Evolutionary conservation across 2,113 vertebrate species (phyloP), one percentile per base, ranked within the genome.

Genomic region (Podarcis raffonei): DNA sequence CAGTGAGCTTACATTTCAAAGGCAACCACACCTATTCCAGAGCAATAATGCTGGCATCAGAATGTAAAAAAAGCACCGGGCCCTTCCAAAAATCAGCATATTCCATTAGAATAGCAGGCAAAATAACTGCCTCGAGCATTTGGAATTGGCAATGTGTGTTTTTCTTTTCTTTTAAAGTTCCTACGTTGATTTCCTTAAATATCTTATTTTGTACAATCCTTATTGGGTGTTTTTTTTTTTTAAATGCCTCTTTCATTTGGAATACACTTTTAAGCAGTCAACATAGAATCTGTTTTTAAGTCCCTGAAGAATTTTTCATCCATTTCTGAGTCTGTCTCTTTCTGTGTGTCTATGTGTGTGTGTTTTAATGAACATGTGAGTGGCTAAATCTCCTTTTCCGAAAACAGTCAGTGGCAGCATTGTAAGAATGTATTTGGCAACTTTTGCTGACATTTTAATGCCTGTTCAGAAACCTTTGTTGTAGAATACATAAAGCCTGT

Each of bases 111-210:
- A 96, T 94, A 96, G 85, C 94, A 93, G 91, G 62, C 94, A 95
- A 87, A 53, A 68, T 77, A 78, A 91, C 94, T 94, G 93, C 95
- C 90, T 93, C 94, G 91, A 94, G 95, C 94, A 6, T 95, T 97
- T 94, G 89, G 92, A 95, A 93, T 95, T 94, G 89, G 92, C 72
- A 89, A 37, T 91, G 76, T 30, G n/a, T 91, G 94, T 92, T 89
- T 91, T 95, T 96, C 95, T 94, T 97, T 97, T 95, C 96, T 96
- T 96, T 95, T 93, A 92, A 95, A 97, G 97, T 98, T 97, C 97
- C 97, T 95, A 96, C 96, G 92, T 96, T 96, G 96, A 96, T 97
- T 95, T 95, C 93, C 94, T 97, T 96, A 94, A 96, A 97, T 97
- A 97, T 97, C 97, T 97, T 96, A 92, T 93, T 94, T 92, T 94